phyloP scores from a whole-genome alignment of 2,888 invertebrate genomes.

The Oscheius sp. region DNA sequence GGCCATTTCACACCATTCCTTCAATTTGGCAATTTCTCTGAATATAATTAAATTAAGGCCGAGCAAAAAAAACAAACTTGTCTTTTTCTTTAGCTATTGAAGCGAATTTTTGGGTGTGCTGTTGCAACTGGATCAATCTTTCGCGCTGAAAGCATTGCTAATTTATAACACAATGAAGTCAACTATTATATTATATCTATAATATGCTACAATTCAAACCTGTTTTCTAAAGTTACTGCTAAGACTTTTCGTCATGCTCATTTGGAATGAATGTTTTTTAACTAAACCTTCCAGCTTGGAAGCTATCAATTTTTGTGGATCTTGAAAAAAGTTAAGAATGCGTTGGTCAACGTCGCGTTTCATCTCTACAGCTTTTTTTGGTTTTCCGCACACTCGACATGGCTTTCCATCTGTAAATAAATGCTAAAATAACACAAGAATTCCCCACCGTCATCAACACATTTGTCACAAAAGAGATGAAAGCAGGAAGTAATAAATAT shows the following conservation, averaged over 20 bases:
- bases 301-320: constrained; percentile 4
- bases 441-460: constrained; percentile 8
- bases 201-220: background rate
- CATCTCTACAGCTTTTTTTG: constrained; percentile 7
- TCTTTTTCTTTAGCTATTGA: constrained; percentile 3
- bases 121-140: background rate
- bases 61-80: background rate
- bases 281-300: background rate
- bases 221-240: constrained; percentile 5
- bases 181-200: background rate
- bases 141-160: constrained; percentile 6
- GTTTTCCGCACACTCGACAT: constrained; percentile 10
- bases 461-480: constrained; percentile 25
- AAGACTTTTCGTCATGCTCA: constrained; percentile 20
- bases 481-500: constrained; percentile 25
- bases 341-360: constrained; percentile 11
- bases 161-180: too few species aligned
- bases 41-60: background rate
- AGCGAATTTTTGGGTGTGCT: constrained; percentile 1
- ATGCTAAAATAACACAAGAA: background rate
- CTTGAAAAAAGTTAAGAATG: constrained; percentile 15
- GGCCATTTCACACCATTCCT: background rate
- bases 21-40: constrained; percentile 10
- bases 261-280: constrained; percentile 16
- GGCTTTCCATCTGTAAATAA: constrained; percentile 12